A percentile compares a stretch with the other conserved stretches of the same genome.
Conservation (phyloP, 2,797 vertebrate genomes). For the Microctenopoma stevenorrisi region DNA sequence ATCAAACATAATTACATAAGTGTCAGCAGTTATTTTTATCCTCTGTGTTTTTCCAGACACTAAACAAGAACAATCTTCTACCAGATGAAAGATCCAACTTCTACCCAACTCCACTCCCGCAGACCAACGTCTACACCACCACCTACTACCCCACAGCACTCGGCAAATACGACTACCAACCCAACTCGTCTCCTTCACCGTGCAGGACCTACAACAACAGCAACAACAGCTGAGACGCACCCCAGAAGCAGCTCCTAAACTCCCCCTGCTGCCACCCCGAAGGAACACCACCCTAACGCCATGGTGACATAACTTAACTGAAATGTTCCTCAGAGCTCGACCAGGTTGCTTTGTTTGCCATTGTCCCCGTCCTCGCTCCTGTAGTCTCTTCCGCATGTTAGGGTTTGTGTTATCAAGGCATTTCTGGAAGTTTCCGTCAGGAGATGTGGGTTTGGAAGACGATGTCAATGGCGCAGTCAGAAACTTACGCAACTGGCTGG, state of each 20-base stretch:
- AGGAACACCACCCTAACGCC: conserved; percentile 36
- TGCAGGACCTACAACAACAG: conserved; percentile 95
- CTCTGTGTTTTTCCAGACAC: conserved; percentile 83
- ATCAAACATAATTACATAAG: neutral
- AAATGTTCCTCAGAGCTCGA: conserved; percentile 50
- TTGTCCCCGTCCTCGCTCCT: conserved; percentile 26
- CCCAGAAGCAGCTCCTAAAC: conserved; percentile 26
- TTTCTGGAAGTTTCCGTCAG: conserved; percentile 58
- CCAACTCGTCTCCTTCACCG: conserved; percentile 93
- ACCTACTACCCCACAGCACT: conserved; percentile 96
- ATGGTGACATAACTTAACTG: conserved; percentile 52
- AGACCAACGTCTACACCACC: conserved; percentile 98
- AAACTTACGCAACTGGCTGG: conserved; percentile 46
- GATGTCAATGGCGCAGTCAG: conserved; percentile 18
- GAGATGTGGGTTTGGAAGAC: conserved; percentile 44
- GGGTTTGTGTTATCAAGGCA: conserved; percentile 57
- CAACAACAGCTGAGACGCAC: conserved; percentile 90
- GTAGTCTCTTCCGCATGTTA: conserved; percentile 45
- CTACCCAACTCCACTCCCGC: conserved; percentile 91
- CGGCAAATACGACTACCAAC: conserved; percentile 95
- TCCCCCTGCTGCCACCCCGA: conserved; percentile 15
- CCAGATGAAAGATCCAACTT: conserved; percentile 96
- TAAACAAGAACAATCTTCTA: conserved; percentile 98
- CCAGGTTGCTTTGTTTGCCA: conserved; percentile 33
- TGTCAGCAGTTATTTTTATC: neutral